These are phyloP conservation scores for Panulirus ornatus DNA, from an alignment of 1,140 invertebrate species.

Conservation along the genomic window DNA sequence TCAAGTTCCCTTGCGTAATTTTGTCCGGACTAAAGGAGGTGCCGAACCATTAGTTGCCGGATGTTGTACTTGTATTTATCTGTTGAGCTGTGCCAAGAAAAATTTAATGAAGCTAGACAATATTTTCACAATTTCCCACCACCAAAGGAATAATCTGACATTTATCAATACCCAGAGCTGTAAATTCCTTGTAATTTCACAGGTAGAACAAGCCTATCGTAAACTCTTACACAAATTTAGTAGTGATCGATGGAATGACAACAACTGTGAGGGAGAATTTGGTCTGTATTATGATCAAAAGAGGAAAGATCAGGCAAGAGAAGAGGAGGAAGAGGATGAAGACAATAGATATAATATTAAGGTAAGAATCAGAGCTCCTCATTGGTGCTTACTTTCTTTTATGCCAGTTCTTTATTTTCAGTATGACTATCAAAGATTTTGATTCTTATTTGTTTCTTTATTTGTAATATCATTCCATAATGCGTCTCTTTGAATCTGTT, in stretches of 20 bases:
- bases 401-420: too few relatives aligned
- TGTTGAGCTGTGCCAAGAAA: not conserved
- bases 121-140: not conserved
- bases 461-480: too few relatives aligned
- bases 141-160: not conserved
- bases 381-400: not conserved
- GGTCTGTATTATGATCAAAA: slow-evolving; percentile 78
- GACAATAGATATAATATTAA: slow-evolving; percentile 5
- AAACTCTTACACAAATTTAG: slow-evolving; percentile 79
- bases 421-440: too few relatives aligned
- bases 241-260: slow-evolving; percentile 76
- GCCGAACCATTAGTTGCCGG: too few relatives aligned
- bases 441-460: too few relatives aligned
- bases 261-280: slow-evolving; percentile 78
- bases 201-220: slow-evolving; percentile 82
- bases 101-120: not conserved
- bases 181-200: not conserved
- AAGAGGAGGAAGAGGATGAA: slow-evolving; percentile 17
- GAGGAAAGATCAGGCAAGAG: not conserved
- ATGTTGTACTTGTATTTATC: not conserved
- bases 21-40: too few relatives aligned
- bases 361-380: not conserved
- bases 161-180: not conserved
- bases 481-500: too few relatives aligned
- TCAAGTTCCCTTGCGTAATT: too few relatives aligned